A percentile compares a stretch with the other conserved stretches of the same genome.
phyloP scores from a whole-genome alignment of 2,797 vertebrate genomes.

The Esox masquinongy region DNA sequence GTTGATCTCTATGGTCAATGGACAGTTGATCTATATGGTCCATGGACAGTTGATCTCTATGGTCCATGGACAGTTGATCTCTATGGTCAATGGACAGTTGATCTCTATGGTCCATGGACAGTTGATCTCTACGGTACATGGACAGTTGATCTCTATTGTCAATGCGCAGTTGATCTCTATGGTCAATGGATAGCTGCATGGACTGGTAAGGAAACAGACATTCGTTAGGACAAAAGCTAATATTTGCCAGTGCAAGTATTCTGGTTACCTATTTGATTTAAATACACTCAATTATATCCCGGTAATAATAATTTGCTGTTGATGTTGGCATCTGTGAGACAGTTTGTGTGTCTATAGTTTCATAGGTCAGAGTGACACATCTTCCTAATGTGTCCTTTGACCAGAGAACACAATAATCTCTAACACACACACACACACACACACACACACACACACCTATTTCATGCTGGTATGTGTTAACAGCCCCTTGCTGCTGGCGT shows the following conservation, averaged over 20 bases:
- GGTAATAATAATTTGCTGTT: constrained; percentile 47
- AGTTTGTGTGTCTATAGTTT: constrained; percentile 67
- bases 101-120: background rate
- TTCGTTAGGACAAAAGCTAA: background rate
- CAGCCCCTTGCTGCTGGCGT: constrained; percentile 54
- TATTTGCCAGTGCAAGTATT: constrained; percentile 46
- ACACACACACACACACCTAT: constrained; percentile 15
- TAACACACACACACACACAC: background rate
- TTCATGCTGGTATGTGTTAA: constrained; percentile 27
- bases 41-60: too few relatives aligned
- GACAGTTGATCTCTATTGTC: background rate
- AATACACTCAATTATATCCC: constrained; percentile 59
- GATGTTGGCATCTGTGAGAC: constrained; percentile 56
- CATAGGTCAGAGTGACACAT: constrained; percentile 69
- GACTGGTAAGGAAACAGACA: background rate
- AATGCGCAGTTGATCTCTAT: background rate
- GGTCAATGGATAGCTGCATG: background rate
- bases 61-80: too few relatives aligned
- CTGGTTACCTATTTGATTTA: constrained; percentile 48
- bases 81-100: too few relatives aligned
- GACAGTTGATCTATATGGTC: too few relatives aligned
- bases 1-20: too few relatives aligned
- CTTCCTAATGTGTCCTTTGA: constrained; percentile 72
- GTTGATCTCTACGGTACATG: background rate
- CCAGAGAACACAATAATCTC: constrained; percentile 62